These are phyloP conservation scores for Hyles vespertilio DNA, from an alignment of 1,140 invertebrate genomes.

Conservation along the genomic window DNA sequence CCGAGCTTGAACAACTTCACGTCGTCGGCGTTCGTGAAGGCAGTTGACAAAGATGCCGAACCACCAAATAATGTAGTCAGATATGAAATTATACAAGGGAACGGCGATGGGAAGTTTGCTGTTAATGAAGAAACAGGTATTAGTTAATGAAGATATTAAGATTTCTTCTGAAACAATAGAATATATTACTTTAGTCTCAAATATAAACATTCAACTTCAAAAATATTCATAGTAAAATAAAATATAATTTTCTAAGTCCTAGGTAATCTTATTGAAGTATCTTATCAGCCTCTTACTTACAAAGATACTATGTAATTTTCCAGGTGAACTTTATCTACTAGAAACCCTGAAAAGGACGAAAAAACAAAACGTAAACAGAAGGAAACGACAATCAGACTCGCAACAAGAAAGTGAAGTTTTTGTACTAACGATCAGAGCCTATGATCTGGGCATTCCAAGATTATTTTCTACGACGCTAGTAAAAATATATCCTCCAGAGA, in stretches of 20 bases:
- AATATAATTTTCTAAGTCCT: too few species aligned
- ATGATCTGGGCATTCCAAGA: conserved; percentile 88
- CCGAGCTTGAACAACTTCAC: conserved; percentile 84
- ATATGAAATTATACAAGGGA: conserved; percentile 89
- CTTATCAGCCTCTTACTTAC: neutral
- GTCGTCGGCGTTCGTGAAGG: conserved; percentile 83
- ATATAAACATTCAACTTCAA: neutral
- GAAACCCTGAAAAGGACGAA: conserved; percentile 73
- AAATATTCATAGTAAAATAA: neutral
- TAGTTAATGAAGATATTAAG: neutral
- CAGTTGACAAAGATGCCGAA: conserved; percentile 87
- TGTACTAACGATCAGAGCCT: conserved; percentile 83
- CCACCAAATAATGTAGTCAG: conserved; percentile 90
- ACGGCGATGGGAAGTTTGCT: conserved; percentile 86
- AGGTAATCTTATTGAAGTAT: too few species aligned
- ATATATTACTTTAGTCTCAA: too few species aligned
- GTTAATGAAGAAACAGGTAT: conserved; percentile 86
- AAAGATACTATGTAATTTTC: conserved; percentile 27
- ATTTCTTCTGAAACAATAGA: too few species aligned
- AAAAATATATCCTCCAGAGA: conserved; percentile 81
- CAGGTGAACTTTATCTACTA: conserved; percentile 72
- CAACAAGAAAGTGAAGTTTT: conserved; percentile 76
- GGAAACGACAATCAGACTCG: conserved; percentile 63
- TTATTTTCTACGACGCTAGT: conserved; percentile 80
- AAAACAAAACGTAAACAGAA: conserved; percentile 64